Conservation (phyloP, 2,797 vertebrate species). For the Brachyalestes nurse region DNA sequence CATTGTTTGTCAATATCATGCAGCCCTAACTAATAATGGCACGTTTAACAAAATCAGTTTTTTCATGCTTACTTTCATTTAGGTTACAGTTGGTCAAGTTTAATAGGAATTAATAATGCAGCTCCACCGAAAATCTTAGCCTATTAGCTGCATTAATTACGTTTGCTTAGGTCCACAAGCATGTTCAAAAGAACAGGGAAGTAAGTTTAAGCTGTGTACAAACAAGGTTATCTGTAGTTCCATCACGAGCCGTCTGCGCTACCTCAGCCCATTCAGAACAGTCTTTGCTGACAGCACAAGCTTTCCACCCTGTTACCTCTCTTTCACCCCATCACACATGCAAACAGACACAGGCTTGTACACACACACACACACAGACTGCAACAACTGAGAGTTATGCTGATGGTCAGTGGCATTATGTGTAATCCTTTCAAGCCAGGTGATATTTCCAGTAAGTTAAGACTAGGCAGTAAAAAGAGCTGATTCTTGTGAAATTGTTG, state of each 20-base stretch:
- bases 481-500: background rate
- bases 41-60: too few species aligned
- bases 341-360: background rate
- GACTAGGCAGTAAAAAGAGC: background rate
- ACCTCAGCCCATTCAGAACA: constrained; percentile 14
- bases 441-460: background rate
- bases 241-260: background rate
- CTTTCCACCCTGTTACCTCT: constrained; percentile 15
- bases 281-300: constrained; percentile 33
- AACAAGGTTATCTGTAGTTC: background rate
- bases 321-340: constrained; percentile 1
- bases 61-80: background rate
- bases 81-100: background rate
- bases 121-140: background rate
- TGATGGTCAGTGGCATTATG: background rate
- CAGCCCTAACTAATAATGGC: background rate
- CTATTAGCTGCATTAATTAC: background rate
- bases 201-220: background rate
- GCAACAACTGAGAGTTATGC: background rate
- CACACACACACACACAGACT: background rate
- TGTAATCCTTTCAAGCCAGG: background rate
- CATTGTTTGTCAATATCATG: background rate
- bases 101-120: background rate
- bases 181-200: background rate
- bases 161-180: background rate